Percentiles rank a stretch among this genome's conserved stretches.
phyloP scores from a whole-genome alignment of 2,113 vertebrate genomes.

The Cacatua alba region DNA sequence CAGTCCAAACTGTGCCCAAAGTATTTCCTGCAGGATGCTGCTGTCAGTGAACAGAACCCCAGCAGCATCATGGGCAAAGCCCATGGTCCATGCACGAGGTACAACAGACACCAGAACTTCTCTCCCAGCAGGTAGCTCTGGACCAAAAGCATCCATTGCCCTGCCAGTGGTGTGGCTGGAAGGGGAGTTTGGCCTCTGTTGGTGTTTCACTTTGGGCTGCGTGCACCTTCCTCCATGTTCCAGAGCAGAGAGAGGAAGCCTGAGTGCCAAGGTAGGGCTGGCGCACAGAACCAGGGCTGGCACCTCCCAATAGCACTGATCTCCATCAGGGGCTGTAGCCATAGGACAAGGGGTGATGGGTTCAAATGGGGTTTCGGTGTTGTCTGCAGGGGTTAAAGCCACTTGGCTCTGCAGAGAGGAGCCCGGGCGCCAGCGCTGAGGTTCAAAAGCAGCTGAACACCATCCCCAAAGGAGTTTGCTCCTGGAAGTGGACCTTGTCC shows the following conservation, averaged over 20 bases:
- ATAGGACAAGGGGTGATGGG: background rate
- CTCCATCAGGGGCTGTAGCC: background rate
- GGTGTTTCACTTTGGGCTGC: fast-evolving
- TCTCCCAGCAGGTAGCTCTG: background rate
- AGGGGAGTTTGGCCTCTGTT: background rate
- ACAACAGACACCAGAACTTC: fast-evolving
- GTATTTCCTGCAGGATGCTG: fast-evolving
- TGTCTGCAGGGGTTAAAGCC: background rate
- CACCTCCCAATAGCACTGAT: fast-evolving
- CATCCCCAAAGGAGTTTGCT: background rate
- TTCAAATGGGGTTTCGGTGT: background rate
- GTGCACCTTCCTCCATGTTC: fast-evolving
- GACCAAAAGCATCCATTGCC: background rate
- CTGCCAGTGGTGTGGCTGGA: background rate
- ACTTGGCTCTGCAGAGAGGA: background rate
- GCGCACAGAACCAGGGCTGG: fast-evolving
- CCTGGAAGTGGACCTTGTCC: background rate
- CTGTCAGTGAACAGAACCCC: background rate
- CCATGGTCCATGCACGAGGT: background rate
- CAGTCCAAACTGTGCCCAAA: background rate
- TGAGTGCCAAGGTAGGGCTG: fast-evolving
- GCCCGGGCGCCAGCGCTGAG: background rate
- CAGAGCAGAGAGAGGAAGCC: background rate
- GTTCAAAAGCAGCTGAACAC: fast-evolving
- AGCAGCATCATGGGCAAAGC: background rate